Evolutionary conservation across 1,140 invertebrate genomes (phyloP), one percentile per base, ranked within the genome.

Genomic region (Scaptomyza montana): DNA sequence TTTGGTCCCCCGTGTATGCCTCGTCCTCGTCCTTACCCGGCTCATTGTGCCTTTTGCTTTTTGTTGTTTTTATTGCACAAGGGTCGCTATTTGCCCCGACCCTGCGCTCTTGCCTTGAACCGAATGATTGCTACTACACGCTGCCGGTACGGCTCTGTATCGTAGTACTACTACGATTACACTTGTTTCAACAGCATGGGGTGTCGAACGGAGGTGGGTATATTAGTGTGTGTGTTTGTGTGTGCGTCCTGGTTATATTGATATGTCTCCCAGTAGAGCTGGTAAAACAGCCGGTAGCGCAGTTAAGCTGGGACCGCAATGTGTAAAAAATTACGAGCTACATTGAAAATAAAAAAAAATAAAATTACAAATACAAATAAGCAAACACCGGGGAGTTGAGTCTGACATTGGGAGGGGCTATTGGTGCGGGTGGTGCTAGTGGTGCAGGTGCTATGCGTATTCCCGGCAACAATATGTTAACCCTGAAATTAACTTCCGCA

Each of bases 281-380:
- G 50, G 63, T 63, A 79, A 79, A 86, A 62, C 82, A 79, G 82
- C 50, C 78, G 78, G 81, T 50, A 68, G 82, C 70, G 51, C 57
- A 76, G 84, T 87, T 89, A 87, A 82, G 73, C 77, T 66, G 84
- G 82, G 79, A 89, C 84, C 84, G 77, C 84, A 89, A 89, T 89
- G 84, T 89, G 84, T 89, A 89, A 89, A 89, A 87, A 89, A 89
- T 89, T 89, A 89, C 84, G 84, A 87, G 84, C 73, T 68, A 80
- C 73, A 77, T 81, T 78, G 70, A 70, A 55, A 75, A 63, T 57
- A 57, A 66, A 66, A 25, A 10, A 21, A 21, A 71, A 63, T 54
- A 55, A 41, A 55, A 50, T 5, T 33, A 33, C 5, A 33, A 53
- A 33, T 33, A 33, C 30, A 33, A 53, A 51, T 56, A 55, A 43